Percentiles rank a stretch among this genome's conserved stretches.
These are phyloP conservation scores for Lophius americanus DNA, from an alignment of 2,797 vertebrate genomes.

Conservation along the genomic window DNA sequence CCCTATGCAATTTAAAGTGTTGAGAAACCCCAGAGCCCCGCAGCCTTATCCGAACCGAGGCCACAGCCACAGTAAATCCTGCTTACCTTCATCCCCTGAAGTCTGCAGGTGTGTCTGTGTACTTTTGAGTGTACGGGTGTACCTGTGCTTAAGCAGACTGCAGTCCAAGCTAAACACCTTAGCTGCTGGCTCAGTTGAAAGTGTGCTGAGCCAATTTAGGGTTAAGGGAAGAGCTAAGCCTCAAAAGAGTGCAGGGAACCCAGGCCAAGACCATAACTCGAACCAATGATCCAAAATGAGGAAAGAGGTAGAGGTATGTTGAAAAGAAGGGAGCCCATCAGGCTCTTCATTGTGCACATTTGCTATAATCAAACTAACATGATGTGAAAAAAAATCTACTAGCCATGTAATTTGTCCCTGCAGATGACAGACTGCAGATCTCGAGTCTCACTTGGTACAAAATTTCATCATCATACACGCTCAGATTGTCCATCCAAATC, in stretches of 20 bases:
- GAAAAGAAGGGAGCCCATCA: conserved; percentile 1
- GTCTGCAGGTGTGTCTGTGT: conserved; percentile 62
- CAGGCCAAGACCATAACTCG: conserved; percentile 12
- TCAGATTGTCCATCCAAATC: conserved; percentile 49
- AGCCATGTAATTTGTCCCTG: conserved; percentile 43
- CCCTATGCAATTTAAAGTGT: conserved; percentile 79
- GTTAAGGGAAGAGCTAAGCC: conserved; percentile 23
- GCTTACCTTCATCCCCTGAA: conserved; percentile 77
- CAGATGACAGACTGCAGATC: conserved; percentile 30
- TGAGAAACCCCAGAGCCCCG: conserved; percentile 66
- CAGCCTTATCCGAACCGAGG: conserved; percentile 79
- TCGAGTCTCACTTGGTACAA: conserved; percentile 13
- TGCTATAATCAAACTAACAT: conserved; percentile 36
- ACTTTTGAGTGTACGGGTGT: conserved; percentile 45
- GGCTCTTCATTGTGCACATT: conserved; percentile 32
- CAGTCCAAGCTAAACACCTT: conserved; percentile 73
- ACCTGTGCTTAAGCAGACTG: conserved; percentile 54
- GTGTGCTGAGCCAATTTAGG: conserved; percentile 58
- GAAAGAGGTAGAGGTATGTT: background rate
- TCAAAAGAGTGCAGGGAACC: conserved; percentile 19
- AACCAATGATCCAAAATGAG: conserved; percentile 19
- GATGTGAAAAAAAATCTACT: conserved; percentile 30
- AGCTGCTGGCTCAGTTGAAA: conserved; percentile 74
- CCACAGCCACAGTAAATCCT: conserved; percentile 75
- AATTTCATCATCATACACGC: too few species aligned